These are phyloP conservation scores for Romanogobio albipinnatus DNA, from an alignment of 2,113 vertebrate genomes.

Conservation along the genomic window DNA sequence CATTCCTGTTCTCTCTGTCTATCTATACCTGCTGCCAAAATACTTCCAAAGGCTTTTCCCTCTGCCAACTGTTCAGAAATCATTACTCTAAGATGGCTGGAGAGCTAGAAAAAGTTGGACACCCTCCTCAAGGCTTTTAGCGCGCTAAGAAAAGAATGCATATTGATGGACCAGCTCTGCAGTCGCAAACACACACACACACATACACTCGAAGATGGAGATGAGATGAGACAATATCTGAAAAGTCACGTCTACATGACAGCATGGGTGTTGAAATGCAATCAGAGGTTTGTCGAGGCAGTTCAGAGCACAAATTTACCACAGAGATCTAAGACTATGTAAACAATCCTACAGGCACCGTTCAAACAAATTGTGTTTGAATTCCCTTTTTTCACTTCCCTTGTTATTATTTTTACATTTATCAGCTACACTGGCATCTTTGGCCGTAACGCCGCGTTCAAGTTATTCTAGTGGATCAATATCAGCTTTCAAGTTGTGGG, in stretches of 20 bases:
- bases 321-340: neutral
- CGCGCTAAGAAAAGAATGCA: conserved; percentile 5
- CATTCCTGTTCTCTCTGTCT: neutral
- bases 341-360: neutral
- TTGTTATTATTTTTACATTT: neutral
- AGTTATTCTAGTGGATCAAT: neutral
- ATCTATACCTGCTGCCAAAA: conserved; percentile 19
- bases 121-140: conserved; percentile 25
- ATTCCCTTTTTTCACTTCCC: neutral
- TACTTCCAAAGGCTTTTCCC: neutral
- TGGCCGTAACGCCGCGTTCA: neutral
- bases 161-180: conserved; percentile 36
- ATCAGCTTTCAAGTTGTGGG: neutral
- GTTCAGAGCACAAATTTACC: neutral
- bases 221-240: neutral
- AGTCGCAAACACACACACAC: conserved; percentile 12
- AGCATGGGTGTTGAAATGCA: conserved; percentile 20
- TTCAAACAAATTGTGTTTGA: neutral
- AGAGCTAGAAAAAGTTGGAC: conserved; percentile 37
- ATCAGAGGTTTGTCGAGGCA: conserved; percentile 16
- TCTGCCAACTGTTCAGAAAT: conserved; percentile 48
- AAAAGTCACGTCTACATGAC: conserved; percentile 7
- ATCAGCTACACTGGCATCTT: neutral
- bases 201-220: conserved; percentile 12
- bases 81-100: conserved; percentile 38